Evolutionary conservation across 2,888 invertebrate genomes (phyloP).

Genomic region (Dorcus hopei): DNA sequence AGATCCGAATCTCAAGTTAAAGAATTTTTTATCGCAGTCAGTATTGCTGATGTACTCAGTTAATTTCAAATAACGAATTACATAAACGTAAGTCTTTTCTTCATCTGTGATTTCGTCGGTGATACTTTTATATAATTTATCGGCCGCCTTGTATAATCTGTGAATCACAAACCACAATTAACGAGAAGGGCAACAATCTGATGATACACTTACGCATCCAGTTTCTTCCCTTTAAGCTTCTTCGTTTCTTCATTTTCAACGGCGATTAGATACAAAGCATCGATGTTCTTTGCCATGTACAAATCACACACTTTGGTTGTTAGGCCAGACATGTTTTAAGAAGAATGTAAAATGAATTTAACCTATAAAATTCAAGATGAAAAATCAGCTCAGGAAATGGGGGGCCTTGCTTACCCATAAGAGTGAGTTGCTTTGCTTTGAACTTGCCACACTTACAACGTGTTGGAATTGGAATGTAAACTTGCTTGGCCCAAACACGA

Average conservation of each 20-base stretch:
- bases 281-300: conserved; percentile 4
- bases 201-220: background rate
- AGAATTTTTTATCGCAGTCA: background rate
- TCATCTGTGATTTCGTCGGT: conserved; percentile 3
- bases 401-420: too few species aligned
- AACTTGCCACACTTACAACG: too few species aligned
- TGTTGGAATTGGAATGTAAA: too few species aligned
- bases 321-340: background rate
- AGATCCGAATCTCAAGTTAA: conserved; percentile 4
- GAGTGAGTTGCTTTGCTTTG: too few species aligned
- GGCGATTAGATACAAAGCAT: conserved; percentile 1
- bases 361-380: too few species aligned
- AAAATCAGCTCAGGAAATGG: too few species aligned
- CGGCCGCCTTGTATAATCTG: conserved; percentile 12
- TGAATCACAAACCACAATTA: background rate
- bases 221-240: conserved; percentile 1
- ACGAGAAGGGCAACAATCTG: background rate
- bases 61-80: background rate
- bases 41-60: background rate
- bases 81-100: conserved; percentile 9
- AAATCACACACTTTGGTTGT: background rate
- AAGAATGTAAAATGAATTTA: too few species aligned
- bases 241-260: background rate
- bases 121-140: conserved; percentile 1
- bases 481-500: too few species aligned